Evolutionary conservation across 2,113 vertebrate species (phyloP).

Genomic region (Mesocricetus auratus): DNA sequence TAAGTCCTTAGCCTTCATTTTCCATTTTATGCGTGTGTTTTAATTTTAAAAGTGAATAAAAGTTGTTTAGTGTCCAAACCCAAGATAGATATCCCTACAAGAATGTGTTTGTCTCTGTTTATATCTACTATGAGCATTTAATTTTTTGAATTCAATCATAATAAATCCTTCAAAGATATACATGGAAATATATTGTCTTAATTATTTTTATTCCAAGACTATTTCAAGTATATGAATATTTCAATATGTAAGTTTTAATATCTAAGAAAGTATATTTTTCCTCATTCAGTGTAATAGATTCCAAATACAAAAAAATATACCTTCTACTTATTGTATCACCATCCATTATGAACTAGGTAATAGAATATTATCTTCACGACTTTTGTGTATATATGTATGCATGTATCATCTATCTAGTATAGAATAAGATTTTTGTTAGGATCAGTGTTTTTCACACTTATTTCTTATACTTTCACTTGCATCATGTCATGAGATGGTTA

Average conservation of each 20-base stretch:
- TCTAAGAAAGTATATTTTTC: neutral
- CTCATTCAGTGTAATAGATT: neutral
- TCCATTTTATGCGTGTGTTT: neutral
- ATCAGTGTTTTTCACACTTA: neutral
- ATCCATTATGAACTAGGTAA: neutral
- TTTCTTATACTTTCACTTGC: neutral
- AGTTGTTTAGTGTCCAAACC: neutral
- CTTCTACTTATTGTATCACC: neutral
- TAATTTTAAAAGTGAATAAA: neutral
- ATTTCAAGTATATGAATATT: constrained; percentile 8
- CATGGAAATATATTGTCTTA: neutral
- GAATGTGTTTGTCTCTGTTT: neutral
- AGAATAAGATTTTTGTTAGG: neutral
- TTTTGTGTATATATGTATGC: neutral
- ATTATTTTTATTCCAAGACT: neutral
- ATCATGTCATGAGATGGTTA: neutral
- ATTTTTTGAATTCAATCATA: neutral
- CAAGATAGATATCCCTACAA: neutral
- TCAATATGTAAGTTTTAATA: neutral
- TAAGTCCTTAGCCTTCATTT: neutral
- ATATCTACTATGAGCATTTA: neutral
- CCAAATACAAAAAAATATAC: neutral
- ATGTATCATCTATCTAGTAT: neutral
- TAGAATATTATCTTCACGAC: neutral
- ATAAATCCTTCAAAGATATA: neutral